Evolutionary conservation across 2,888 invertebrate species (phyloP).

Genomic region (Sceliomorpha sp.): DNA sequence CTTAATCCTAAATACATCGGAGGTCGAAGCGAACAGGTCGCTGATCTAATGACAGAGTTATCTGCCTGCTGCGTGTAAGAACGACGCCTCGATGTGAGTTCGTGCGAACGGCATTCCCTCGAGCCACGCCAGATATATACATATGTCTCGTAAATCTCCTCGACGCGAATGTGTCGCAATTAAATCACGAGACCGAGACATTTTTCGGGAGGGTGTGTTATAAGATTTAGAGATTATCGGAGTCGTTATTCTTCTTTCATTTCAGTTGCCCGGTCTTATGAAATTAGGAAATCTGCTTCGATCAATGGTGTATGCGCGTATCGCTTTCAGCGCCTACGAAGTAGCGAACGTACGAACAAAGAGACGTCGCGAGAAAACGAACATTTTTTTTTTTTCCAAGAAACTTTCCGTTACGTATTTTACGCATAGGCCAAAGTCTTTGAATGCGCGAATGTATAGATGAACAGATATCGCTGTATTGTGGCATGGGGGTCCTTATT

Average conservation of each 20-base stretch:
- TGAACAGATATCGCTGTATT: constrained; percentile 25
- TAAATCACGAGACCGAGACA: constrained; percentile 31
- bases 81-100: constrained; percentile 10
- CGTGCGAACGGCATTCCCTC: constrained; percentile 22
- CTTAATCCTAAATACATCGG: constrained; percentile 73
- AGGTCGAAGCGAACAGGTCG: constrained; percentile 51
- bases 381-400: too few species aligned
- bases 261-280: too few species aligned
- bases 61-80: constrained; percentile 62
- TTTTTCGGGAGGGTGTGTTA: constrained; percentile 15
- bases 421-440: constrained; percentile 12
- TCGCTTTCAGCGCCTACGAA: too few species aligned
- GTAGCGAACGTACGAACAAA: too few species aligned
- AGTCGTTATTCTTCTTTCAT: too few species aligned
- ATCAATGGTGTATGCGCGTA: too few species aligned
- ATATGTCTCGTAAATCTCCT: constrained; percentile 40
- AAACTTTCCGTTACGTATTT: constrained; percentile 47
- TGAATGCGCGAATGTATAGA: constrained; percentile 37
- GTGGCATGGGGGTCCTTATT: constrained; percentile 37
- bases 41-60: constrained; percentile 73
- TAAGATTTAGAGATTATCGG: constrained; percentile 22
- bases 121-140: constrained; percentile 16
- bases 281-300: too few species aligned
- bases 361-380: constrained; percentile 14
- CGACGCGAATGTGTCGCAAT: constrained; percentile 36